Base-by-base conservation (phyloP, 1,140 invertebrate genomes). In the Sipha flava region DNA sequence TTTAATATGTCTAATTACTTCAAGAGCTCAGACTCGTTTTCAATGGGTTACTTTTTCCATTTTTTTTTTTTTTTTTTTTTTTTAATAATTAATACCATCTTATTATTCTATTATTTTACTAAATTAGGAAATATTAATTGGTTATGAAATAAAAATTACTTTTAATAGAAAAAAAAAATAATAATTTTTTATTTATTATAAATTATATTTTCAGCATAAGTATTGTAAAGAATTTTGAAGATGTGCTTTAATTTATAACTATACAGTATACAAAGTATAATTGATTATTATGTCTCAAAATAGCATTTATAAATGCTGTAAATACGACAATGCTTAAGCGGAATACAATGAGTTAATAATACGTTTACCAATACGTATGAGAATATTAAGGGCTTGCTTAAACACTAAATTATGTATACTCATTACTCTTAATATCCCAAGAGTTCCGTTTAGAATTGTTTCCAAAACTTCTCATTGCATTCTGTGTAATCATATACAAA, bases 341-440 rank as follows among this genome's bases (percentile, higher is more conserved):
- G 43, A 66, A 66, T 40, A 66, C 64, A 66, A 66, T 26, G 64
- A 66, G 64, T 66, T 40, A 66, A 66, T 37, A n/a, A n/a, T n/a
- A n/a, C n/a, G n/a, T n/a, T n/a, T n/a, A 66, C 64, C 64, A 43
- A 66, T 66, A 66, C 37, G 21, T 66, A 34, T 26, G 21, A 66
- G 64, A 66, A 66, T 66, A 66, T 66, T 66, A 66, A 66, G 34
- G 37, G 37, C 34, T 23, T 21, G n/a, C 62, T 62, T 37, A 64
- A 64, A 16, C 21, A 37, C 10, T 66, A 66, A 43, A 66, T 66
- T 66, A 66, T 66, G 64, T 66, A 66, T 66, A 66, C 34, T 14
- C 37, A 43, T 66, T 66, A 66, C 37, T 18, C 34, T 12, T 43
- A 66, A 43, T 43, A 43, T 66, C 34, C 64, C 64, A 18, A 43